These are phyloP conservation scores for Trichosurus vulpecula DNA, from an alignment of 2,797 vertebrate genomes.

Conservation along the genomic window DNA sequence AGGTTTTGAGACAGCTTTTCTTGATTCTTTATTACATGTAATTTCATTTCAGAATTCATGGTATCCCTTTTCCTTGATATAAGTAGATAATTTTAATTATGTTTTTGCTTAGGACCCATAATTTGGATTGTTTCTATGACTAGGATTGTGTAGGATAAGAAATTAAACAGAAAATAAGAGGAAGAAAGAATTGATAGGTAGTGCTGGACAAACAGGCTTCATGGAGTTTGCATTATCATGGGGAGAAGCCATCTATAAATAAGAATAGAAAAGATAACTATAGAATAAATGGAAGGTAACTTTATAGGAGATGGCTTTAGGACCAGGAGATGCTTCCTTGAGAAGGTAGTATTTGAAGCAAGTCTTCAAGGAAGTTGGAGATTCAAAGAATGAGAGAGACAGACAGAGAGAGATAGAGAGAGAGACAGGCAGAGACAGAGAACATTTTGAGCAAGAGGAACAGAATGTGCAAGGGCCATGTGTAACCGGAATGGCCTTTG, in stretches of 20 bases:
- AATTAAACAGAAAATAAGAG: neutral
- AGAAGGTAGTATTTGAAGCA: neutral
- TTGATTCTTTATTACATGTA: neutral
- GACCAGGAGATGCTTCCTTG: neutral
- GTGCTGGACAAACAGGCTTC: neutral
- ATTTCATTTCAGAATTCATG: neutral
- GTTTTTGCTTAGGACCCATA: neutral
- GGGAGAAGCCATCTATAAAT: neutral
- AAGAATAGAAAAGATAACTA: neutral
- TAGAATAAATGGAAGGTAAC: neutral
- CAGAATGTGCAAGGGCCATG: too few species aligned
- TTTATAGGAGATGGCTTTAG: neutral
- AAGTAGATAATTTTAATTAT: neutral
- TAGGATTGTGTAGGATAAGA: neutral
- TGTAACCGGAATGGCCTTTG: too few species aligned
- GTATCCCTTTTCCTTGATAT: neutral
- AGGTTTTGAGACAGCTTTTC: neutral
- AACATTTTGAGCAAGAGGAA: neutral
- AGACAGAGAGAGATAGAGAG: neutral
- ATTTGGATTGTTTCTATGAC: neutral
- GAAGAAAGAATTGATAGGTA: neutral
- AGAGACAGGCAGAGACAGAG: neutral
- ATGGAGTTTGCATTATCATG: neutral
- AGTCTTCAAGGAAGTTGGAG: neutral
- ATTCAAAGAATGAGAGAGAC: neutral